phyloP scores from a whole-genome alignment of 2,888 invertebrate species.

The Drosophila conformis region DNA sequence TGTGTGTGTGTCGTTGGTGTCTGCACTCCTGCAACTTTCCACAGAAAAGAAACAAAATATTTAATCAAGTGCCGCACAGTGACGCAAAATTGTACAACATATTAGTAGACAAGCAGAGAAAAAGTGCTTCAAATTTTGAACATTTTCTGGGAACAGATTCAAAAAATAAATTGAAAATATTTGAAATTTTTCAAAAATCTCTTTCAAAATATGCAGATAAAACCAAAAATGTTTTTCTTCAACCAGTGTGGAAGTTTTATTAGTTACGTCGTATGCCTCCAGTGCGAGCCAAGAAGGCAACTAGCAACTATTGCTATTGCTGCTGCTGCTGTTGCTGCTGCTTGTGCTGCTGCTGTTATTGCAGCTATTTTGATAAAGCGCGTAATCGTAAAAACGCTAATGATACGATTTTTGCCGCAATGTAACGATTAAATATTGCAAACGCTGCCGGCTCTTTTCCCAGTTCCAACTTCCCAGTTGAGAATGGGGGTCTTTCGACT shows the following conservation, averaged over 20 bases:
- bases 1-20: conserved; percentile 21
- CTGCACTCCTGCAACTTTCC: conserved; percentile 54
- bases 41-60: conserved; percentile 68
- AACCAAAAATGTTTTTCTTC: neutral
- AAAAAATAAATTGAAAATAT: no score
- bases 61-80: conserved; percentile 53
- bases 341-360: conserved; percentile 28
- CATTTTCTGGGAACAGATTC: no score
- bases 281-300: conserved; percentile 14
- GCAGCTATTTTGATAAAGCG: conserved; percentile 76
- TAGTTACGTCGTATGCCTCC: conserved; percentile 7
- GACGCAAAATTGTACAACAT: conserved; percentile 8
- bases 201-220: neutral
- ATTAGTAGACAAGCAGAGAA: neutral
- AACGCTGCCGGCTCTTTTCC: conserved; percentile 50
- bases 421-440: conserved; percentile 79
- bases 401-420: conserved; percentile 78
- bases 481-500: conserved; percentile 34
- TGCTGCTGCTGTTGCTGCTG: conserved; percentile 8
- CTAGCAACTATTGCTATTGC: conserved; percentile 23
- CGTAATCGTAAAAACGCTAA: conserved; percentile 81
- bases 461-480: conserved; percentile 17
- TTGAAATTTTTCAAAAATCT: neutral
- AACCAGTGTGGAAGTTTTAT: conserved; percentile 18
- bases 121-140: neutral